A percentile compares a stretch with the other conserved stretches of the same genome.
phyloP scores from a whole-genome alignment of 2,888 invertebrate species.

The Tubulanus polymorphus region DNA sequence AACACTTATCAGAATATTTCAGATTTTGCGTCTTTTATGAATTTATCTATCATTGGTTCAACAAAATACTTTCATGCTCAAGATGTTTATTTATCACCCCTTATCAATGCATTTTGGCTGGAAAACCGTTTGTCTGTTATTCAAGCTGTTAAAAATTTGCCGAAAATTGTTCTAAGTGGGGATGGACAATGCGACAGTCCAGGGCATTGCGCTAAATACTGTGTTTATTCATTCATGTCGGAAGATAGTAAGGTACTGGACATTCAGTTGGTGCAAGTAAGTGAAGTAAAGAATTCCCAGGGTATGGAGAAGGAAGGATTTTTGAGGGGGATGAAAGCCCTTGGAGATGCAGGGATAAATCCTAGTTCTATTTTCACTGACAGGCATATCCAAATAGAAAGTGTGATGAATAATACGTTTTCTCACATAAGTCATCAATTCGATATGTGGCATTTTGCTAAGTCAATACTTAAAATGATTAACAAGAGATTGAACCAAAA shows the following conservation, averaged over 20 bases:
- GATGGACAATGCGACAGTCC: background rate
- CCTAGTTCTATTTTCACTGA: background rate
- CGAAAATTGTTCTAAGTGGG: background rate
- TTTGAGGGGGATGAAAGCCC: background rate
- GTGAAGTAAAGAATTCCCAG: background rate
- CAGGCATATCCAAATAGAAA: background rate
- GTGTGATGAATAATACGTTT: background rate
- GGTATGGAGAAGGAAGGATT: background rate
- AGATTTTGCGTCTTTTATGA: background rate
- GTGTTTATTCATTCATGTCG: too few species aligned
- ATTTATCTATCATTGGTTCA: background rate
- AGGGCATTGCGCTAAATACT: background rate
- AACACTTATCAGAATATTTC: background rate
- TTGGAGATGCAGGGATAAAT: background rate
- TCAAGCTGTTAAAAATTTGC: too few species aligned
- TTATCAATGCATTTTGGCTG: background rate
- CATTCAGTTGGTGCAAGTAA: background rate
- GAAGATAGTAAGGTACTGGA: too few species aligned
- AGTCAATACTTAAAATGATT: background rate
- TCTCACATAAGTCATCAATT: background rate
- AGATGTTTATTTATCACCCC: background rate
- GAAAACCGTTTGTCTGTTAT: background rate
- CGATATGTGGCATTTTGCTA: background rate
- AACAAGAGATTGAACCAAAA: background rate
- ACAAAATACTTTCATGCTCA: background rate